These are phyloP conservation scores for Blastobasis lacticolella DNA, from an alignment of 2,888 invertebrate genomes.

Conservation along the genomic window DNA sequence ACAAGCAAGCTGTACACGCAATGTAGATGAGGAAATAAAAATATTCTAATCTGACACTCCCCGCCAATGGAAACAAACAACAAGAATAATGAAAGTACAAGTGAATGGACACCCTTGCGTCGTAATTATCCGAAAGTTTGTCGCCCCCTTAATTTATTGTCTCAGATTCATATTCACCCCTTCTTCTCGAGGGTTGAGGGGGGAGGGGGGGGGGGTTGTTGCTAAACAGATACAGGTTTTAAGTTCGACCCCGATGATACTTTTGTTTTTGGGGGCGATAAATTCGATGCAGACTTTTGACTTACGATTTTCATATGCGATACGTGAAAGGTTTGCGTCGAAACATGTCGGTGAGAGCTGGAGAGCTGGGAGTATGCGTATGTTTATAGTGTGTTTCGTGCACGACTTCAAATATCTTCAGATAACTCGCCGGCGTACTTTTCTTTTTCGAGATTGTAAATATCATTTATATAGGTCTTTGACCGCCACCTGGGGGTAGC, in stretches of 20 bases:
- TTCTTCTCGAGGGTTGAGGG: conserved; percentile 16
- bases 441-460: too few species aligned
- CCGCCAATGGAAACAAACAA: conserved; percentile 31
- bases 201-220: conserved; percentile 23
- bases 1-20: background rate
- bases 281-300: background rate
- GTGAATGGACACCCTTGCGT: conserved; percentile 64
- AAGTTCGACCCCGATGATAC: conserved; percentile 11
- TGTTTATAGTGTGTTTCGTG: too few species aligned
- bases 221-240: conserved; percentile 29
- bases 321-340: too few species aligned
- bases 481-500: too few species aligned
- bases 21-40: too few species aligned
- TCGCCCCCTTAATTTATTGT: conserved; percentile 50
- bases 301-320: too few species aligned
- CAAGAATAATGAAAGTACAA: conserved; percentile 67
- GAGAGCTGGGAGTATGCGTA: too few species aligned
- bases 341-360: too few species aligned
- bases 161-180: conserved; percentile 31
- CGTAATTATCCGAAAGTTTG: conserved; percentile 59
- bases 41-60: too few species aligned
- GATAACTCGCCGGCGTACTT: too few species aligned
- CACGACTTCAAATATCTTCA: too few species aligned
- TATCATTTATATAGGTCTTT: too few species aligned
- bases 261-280: background rate